Evolutionary conservation across 2,113 vertebrate genomes (phyloP).

Genomic region (Cynoglossus semilaevis): DNA sequence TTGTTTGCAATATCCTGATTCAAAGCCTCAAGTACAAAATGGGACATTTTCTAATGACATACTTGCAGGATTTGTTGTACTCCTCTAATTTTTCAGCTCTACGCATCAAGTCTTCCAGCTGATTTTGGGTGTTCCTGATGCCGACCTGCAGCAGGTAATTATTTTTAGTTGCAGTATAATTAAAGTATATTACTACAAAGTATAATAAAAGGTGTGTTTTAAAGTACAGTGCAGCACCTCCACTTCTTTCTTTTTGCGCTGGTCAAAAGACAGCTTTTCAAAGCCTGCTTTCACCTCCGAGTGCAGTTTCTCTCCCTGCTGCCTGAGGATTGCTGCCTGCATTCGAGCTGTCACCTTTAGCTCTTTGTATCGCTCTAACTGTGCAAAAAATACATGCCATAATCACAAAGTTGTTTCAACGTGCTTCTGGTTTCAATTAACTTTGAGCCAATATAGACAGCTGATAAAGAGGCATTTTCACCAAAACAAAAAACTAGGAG

Average conservation of each 20-base stretch:
- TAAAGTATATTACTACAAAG: neutral
- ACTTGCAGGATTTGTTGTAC: slow-evolving; percentile 85
- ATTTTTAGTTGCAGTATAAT: neutral
- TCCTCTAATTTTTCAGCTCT: slow-evolving; percentile 85
- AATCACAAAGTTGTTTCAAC: neutral
- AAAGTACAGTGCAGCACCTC: slow-evolving; percentile 73
- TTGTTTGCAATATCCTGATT: no score
- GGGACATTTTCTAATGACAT: slow-evolving; percentile 36
- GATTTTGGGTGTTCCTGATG: slow-evolving; percentile 78
- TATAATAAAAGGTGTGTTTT: neutral
- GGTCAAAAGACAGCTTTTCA: slow-evolving; percentile 82
- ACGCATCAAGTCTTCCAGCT: slow-evolving; percentile 81
- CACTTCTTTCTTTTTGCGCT: slow-evolving; percentile 80
- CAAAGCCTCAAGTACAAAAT: no score
- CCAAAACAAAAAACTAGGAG: no score
- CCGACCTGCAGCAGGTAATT: slow-evolving; percentile 68
- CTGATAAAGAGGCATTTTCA: no score
- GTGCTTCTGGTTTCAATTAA: no score
- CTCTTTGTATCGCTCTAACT: slow-evolving; percentile 84
- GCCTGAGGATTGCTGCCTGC: slow-evolving; percentile 77
- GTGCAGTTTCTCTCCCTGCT: slow-evolving; percentile 83
- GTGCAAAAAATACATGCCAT: slow-evolving; percentile 13
- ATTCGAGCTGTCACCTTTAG: slow-evolving; percentile 84
- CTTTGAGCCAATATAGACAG: no score
- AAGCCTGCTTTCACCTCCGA: slow-evolving; percentile 84